Base-by-base conservation (phyloP, 2,113 vertebrate genomes). In the Etheostoma cragini region DNA sequence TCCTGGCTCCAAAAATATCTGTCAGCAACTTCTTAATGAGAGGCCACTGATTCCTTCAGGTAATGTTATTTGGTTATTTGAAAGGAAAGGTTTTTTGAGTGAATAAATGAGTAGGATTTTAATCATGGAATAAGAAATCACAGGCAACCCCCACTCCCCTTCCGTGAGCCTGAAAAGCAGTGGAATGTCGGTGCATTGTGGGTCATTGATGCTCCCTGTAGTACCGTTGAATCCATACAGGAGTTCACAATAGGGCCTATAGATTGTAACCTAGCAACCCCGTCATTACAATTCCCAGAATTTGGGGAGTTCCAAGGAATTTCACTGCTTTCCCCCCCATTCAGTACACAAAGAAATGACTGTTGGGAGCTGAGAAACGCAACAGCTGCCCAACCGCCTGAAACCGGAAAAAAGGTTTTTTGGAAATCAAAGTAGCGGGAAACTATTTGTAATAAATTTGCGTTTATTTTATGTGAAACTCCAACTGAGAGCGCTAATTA, bases 261-360 rank as follows among this genome's bases (percentile, higher is more conserved):
- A 90, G 87, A 90, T 88, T 8, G 92, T 81, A 91, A 88, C 94
- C 87, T 87, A 90, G 94, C 93, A 94, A 95, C 94, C 69, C 22
- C 76, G 88, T 90, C 87, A 92, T 92, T 92, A 86, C 83, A 92
- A 92, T 89, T 87, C 88, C 77, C 82, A 67, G 86, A 91, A 92
- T 89, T 92, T 91, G 83, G 83, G 85, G 85, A 88, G 84, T 89
- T 89, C 79, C 78, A 72, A 69, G 81, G 88, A 92, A 92, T 90
- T 92, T 89, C 71, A n/a, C 63, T 46, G 72, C 56, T 84, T 85
- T 88, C 46, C 3, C 42, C 45, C 30, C 67, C 52, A 46, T 70
- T 63, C 47, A 30, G 30, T 30, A 21, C 11, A 91, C 91, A 91
- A 93, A 88, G 89, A 88, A 50, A 66, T 14, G 85, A 78, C 81